Evolutionary conservation across 2,888 invertebrate species (phyloP).

Genomic region (Emmelina monodactyla): DNA sequence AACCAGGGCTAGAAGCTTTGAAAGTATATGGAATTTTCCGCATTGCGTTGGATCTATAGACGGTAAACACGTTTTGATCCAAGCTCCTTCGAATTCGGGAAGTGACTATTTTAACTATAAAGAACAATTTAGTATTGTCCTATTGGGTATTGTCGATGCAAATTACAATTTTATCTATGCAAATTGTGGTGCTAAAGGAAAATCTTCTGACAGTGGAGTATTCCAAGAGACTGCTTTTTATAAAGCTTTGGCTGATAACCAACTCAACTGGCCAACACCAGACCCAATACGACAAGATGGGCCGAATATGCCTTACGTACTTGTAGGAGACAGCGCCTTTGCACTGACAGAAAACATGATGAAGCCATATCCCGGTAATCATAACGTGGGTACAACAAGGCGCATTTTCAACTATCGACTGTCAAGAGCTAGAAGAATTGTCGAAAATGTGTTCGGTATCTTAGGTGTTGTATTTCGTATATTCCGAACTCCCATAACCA

Average conservation of each 20-base stretch:
- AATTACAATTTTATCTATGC: slow-evolving; percentile 8
- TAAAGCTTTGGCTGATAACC: slow-evolving; percentile 12
- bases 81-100: slow-evolving; percentile 4
- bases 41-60: slow-evolving; percentile 9
- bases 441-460: slow-evolving; percentile 1
- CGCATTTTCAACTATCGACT: slow-evolving; percentile 1
- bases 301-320: slow-evolving; percentile 16
- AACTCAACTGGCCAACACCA: slow-evolving; percentile 14
- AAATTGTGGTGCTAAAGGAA: slow-evolving; percentile 13
- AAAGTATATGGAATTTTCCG: slow-evolving; percentile 14
- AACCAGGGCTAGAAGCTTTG: slow-evolving; percentile 9
- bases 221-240: slow-evolving; percentile 9
- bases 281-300: slow-evolving; percentile 15
- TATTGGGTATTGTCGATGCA: slow-evolving; percentile 5
- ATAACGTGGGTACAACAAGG: slow-evolving; percentile 19
- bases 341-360: slow-evolving; percentile 16
- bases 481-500: not conserved
- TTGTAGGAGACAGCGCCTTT: slow-evolving; percentile 20
- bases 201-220: slow-evolving; percentile 7
- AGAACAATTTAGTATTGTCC: slow-evolving; percentile 8
- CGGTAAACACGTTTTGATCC: slow-evolving; percentile 1
- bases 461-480: slow-evolving; percentile 10
- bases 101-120: slow-evolving; percentile 9
- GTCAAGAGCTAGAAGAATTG: slow-evolving; percentile 1
- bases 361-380: slow-evolving; percentile 18